Percentiles rank a stretch among this genome's conserved stretches.
Evolutionary conservation across 2,797 vertebrate species (phyloP).

Genomic region (Myotis myotis): DNA sequence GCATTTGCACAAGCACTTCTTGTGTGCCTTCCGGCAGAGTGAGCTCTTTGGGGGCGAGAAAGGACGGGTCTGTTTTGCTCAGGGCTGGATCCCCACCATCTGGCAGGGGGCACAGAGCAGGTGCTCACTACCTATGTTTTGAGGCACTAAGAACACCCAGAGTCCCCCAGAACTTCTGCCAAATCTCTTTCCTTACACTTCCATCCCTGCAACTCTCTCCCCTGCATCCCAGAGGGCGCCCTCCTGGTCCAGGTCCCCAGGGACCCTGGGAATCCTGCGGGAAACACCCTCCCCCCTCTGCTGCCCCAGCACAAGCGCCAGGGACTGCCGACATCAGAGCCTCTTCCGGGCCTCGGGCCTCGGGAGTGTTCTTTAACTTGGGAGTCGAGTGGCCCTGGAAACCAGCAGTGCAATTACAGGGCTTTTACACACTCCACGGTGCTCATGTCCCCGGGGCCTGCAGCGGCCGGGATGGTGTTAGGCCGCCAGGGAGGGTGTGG

Average conservation of each 20-base stretch:
- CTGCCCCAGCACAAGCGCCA: not conserved
- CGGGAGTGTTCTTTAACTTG: conserved; percentile 59
- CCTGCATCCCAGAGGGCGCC: not conserved
- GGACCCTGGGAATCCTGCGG: not conserved
- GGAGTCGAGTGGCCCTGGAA: conserved; percentile 39
- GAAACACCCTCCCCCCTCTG: not conserved
- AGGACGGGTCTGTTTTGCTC: not conserved
- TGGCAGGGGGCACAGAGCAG: not conserved
- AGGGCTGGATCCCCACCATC: not conserved
- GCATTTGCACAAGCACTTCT: not conserved
- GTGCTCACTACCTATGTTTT: not conserved
- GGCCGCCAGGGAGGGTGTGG: conserved; percentile 33
- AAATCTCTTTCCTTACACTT: not conserved
- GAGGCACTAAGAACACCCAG: not conserved
- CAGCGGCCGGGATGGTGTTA: conserved; percentile 44
- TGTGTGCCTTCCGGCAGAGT: not conserved
- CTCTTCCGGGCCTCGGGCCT: not conserved
- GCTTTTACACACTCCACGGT: conserved; percentile 63
- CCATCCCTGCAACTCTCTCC: not conserved
- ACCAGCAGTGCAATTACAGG: conserved; percentile 64
- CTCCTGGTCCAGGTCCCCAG: not conserved
- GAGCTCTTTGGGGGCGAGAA: not conserved
- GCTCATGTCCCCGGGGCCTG: conserved; percentile 49
- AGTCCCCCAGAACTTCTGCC: not conserved
- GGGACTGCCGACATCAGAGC: not conserved